Conservation (phyloP, 2,797 vertebrate species). For the Neomorphus geoffroyi region DNA sequence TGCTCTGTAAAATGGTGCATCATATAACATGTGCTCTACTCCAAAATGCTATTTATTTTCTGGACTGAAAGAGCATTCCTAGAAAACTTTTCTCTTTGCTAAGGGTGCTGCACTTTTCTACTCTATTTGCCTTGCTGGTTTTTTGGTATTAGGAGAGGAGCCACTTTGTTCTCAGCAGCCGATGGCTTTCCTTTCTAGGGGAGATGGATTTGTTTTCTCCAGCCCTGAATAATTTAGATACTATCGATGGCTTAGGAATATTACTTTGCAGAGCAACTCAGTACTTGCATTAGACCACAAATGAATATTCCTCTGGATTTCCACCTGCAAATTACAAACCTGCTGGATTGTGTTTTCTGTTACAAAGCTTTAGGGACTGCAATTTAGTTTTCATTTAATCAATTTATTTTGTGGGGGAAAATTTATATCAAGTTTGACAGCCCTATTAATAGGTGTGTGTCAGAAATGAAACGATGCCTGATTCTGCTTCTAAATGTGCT, state of each 20-base stretch:
- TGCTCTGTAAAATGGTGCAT: not conserved
- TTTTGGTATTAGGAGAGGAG: not conserved
- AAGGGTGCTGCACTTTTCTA: not conserved
- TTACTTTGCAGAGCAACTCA: not conserved
- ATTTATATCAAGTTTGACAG: not conserved
- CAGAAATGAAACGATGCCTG: not conserved
- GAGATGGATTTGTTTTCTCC: slow-evolving; percentile 28
- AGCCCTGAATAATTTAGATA: slow-evolving; percentile 29
- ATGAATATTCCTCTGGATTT: not conserved
- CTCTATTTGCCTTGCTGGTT: not conserved
- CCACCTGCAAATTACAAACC: slow-evolving; percentile 11
- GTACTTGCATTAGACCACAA: not conserved
- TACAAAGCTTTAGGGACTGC: not conserved
- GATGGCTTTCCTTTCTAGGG: not conserved
- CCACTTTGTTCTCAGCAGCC: not conserved
- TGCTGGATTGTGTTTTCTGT: not conserved
- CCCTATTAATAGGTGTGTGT: not conserved
- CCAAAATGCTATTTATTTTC: not conserved
- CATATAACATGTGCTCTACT: not conserved
- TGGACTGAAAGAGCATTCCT: not conserved
- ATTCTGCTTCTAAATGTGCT: not conserved
- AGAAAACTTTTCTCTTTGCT: not conserved
- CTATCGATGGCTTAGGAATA: slow-evolving; percentile 9
- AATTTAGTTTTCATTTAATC: slow-evolving; percentile 4
- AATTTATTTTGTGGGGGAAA: not conserved